Evolutionary conservation across 2,797 vertebrate species (phyloP), one percentile per base, ranked within the genome.

Genomic region (Chelonia mydas): DNA sequence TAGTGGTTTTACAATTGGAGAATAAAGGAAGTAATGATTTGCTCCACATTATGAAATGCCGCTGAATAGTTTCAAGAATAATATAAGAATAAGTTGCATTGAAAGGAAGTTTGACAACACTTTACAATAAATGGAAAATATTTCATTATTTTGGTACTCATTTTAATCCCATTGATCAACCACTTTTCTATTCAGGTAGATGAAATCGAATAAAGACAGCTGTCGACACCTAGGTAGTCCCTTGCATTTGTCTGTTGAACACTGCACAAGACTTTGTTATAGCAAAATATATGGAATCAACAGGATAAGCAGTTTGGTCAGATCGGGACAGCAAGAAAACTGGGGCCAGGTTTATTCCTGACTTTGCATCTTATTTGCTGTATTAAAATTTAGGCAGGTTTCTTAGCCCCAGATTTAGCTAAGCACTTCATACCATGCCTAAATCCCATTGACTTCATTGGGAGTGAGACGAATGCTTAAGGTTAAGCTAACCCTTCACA

Each of bases 1-100:
- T 97, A 96, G 97, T 97, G 95, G 94, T 90, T 96, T 95, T 94
- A 96, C 57, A 96, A 92, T 41, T 92, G 91, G 84, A 84, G 95
- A 94, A 51, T 88, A 86, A 84, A 92, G 59, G 86, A 94, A 95
- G 89, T 93, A 94, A 96, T 91, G 88, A 96, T 97, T 97, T 95
- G 88, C 88, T 81, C 92, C 84, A 96, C 88, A 90, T 96, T 96
- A 95, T 92, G 88, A 94, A 87, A 61, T 90, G 85, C 91, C 86
- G 92, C 51, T 96, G 92, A 94, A 95, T 89, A 96, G 89, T 92
- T 97, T 97, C 95, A 95, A 96, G 97, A 90, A 86, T 78, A 95
- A 84, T 81, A 89, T 97, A 86, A 96, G 92, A 97, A 96, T 79
- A 83, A 65, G 92, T 59, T 96, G 90, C 95, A 95, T 28, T 91